Conservation (phyloP, 2,797 vertebrate species). For the Remorina albescens region DNA sequence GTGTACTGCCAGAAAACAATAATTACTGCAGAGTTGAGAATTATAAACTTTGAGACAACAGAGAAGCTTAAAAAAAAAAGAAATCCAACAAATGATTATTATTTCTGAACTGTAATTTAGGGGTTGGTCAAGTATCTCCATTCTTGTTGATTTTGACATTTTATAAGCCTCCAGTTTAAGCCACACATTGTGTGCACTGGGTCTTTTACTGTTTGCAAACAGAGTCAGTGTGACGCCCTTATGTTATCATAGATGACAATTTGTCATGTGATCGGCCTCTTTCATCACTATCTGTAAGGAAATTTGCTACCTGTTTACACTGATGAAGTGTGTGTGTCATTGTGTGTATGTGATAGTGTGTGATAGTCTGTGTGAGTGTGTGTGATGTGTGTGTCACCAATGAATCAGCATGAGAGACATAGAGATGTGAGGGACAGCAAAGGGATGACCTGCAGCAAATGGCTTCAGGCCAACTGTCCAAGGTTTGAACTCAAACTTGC, state of each 20-base stretch:
- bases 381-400: conserved; percentile 25
- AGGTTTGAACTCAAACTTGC: not conserved
- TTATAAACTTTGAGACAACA: not conserved
- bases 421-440: no score
- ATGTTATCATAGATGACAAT: conserved; percentile 55
- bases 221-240: conserved; percentile 37
- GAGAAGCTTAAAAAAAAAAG: conserved; percentile 3
- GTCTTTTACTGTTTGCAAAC: conserved; percentile 37
- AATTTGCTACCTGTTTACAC: conserved; percentile 65
- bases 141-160: not conserved
- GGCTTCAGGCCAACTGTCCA: no score
- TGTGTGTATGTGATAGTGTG: conserved; percentile 24
- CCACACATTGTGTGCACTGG: conserved; percentile 1
- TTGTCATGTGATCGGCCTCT: conserved; percentile 56
- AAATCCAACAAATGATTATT: not conserved
- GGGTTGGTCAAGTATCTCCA: not conserved
- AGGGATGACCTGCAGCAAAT: no score
- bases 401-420: no score
- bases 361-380: not conserved
- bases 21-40: conserved; percentile 1
- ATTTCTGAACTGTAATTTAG: not conserved
- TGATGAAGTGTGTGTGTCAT: conserved; percentile 7
- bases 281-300: conserved; percentile 61
- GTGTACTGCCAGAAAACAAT: no score
- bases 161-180: not conserved